phyloP scores from a whole-genome alignment of 2,797 vertebrate species.

The Phoeniculus purpureus region DNA sequence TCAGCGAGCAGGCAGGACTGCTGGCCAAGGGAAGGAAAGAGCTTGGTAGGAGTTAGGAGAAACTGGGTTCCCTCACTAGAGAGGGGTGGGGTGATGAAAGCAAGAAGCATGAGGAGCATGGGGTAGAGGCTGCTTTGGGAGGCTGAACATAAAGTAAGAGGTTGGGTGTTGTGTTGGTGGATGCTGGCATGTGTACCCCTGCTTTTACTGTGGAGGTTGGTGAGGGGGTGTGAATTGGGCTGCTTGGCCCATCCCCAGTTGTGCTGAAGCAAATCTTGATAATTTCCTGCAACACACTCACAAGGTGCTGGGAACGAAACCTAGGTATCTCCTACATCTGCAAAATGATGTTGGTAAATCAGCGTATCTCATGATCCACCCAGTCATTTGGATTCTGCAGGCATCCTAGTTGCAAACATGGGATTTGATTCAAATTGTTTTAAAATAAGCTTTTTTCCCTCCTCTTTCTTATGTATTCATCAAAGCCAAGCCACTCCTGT shows the following conservation, averaged over 20 bases:
- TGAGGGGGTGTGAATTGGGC: neutral
- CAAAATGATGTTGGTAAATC: neutral
- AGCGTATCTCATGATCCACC: neutral
- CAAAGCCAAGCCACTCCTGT: neutral
- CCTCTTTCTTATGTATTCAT: neutral
- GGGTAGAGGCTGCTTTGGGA: neutral
- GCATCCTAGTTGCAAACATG: neutral
- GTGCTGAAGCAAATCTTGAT: neutral
- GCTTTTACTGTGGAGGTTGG: fast-evolving
- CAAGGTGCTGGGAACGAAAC: neutral
- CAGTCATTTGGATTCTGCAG: neutral
- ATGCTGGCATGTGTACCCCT: fast-evolving
- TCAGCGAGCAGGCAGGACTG: neutral
- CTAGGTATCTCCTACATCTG: neutral
- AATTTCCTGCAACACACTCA: neutral
- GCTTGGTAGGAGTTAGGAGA: neutral
- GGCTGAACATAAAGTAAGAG: neutral
- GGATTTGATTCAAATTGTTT: neutral
- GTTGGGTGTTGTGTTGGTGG: neutral
- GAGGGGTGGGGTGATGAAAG: neutral
- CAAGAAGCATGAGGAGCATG: fast-evolving
- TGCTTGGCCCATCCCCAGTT: neutral
- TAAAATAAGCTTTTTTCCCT: neutral
- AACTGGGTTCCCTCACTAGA: fast-evolving
- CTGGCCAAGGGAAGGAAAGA: neutral